These are phyloP conservation scores for Hirundo rustica DNA, from an alignment of 2,797 vertebrate genomes.

Conservation along the genomic window DNA sequence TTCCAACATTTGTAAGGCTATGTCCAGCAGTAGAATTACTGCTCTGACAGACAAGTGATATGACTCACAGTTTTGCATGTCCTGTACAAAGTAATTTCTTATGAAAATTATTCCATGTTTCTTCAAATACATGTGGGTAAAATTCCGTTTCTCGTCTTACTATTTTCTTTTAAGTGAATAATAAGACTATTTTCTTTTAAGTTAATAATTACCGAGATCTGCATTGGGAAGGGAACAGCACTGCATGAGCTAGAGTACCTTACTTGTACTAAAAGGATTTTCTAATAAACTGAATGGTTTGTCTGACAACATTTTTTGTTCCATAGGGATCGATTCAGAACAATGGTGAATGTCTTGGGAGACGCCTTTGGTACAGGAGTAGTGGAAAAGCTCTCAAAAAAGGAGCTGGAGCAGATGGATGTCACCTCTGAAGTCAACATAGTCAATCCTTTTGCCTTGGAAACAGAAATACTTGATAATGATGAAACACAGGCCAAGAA, in stretches of 20 bases:
- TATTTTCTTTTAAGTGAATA: background rate
- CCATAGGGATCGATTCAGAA: slow-evolving; percentile 93
- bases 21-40: background rate
- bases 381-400: slow-evolving; percentile 93
- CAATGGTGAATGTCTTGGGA: slow-evolving; percentile 96
- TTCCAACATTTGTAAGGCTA: background rate
- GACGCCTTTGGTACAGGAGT: slow-evolving; percentile 93
- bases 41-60: background rate
- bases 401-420: slow-evolving; percentile 91
- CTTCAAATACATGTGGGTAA: background rate
- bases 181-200: background rate
- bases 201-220: background rate
- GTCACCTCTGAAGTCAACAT: slow-evolving; percentile 89
- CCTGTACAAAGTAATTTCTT: background rate
- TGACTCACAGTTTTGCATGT: background rate
- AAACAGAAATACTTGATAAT: slow-evolving; percentile 81
- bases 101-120: background rate
- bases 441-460: slow-evolving; percentile 92
- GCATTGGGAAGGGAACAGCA: background rate
- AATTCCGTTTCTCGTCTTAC: background rate
- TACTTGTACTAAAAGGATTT: background rate
- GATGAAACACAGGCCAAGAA: slow-evolving; percentile 88
- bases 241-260: background rate
- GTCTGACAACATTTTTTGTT: slow-evolving; percentile 50
- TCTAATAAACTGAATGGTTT: background rate